A percentile compares a stretch with the other conserved stretches of the same genome.
phyloP scores from a whole-genome alignment of 2,888 invertebrate species.

The Drosophila engyochracea region DNA sequence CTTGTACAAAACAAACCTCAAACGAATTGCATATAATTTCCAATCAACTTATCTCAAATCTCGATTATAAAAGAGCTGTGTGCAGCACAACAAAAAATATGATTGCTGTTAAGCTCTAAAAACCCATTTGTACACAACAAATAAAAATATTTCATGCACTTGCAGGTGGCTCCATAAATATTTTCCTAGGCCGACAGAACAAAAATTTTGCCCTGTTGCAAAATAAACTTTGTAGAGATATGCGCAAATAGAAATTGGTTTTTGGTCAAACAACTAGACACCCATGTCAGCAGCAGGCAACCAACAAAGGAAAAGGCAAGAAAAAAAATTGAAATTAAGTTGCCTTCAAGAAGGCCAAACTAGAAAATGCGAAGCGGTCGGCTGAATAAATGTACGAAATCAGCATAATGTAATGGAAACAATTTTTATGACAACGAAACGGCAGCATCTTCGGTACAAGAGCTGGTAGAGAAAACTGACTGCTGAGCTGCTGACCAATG shows the following conservation, averaged over 20 bases:
- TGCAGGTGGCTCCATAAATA: constrained; percentile 13
- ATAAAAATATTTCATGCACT: constrained; percentile 12
- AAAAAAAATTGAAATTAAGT: constrained; percentile 71
- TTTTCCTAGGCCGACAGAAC: constrained; percentile 1
- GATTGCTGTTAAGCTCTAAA: constrained; percentile 55
- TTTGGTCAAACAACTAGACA: constrained; percentile 60
- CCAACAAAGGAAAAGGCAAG: constrained; percentile 14
- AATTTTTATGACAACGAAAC: constrained; percentile 77
- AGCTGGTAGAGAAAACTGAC: background rate
- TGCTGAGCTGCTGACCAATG: constrained; percentile 60
- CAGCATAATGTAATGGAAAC: constrained; percentile 82
- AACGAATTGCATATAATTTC: constrained; percentile 33
- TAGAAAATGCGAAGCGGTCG: constrained; percentile 50
- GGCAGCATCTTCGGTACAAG: constrained; percentile 18
- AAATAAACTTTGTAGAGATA: constrained; percentile 66
- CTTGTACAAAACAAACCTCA: background rate
- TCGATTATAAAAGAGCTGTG: constrained; percentile 37
- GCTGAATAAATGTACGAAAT: constrained; percentile 80
- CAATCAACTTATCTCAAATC: constrained; percentile 40
- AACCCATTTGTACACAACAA: constrained; percentile 41
- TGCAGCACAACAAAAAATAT: constrained; percentile 54
- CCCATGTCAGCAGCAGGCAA: constrained; percentile 52
- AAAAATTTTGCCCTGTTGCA: constrained; percentile 53
- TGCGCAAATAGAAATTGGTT: constrained; percentile 74
- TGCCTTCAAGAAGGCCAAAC: constrained; percentile 58